Evolutionary conservation across 2,888 invertebrate genomes (phyloP).

Genomic region (Agriotes lineatus): DNA sequence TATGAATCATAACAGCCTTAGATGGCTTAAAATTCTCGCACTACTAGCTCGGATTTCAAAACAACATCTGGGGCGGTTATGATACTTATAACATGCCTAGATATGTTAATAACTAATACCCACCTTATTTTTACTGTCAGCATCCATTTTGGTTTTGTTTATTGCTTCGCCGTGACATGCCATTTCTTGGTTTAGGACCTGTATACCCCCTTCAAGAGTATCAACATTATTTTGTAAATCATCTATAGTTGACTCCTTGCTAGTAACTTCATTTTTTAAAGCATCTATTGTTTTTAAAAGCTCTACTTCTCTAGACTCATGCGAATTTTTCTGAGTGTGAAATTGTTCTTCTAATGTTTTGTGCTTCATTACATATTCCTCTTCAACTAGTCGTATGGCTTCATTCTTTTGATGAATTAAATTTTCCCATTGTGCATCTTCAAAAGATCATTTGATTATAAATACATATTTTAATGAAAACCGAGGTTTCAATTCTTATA

Average conservation of each 20-base stretch:
- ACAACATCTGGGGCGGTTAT: no score
- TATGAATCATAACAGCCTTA: no score
- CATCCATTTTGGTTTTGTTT: conserved; percentile 59
- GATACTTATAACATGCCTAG: no score
- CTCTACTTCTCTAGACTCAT: conserved; percentile 63
- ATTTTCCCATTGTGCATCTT: conserved; percentile 76
- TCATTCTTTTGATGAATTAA: conserved; percentile 74
- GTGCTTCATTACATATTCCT: conserved; percentile 70
- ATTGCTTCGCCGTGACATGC: conserved; percentile 61
- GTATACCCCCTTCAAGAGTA: conserved; percentile 65
- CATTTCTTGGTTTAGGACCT: conserved; percentile 65
- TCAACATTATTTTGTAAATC: conserved; percentile 66
- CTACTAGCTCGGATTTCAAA: no score
- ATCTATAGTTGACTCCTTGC: conserved; percentile 62
- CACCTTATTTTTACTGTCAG: conserved; percentile 66
- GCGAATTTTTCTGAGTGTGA: conserved; percentile 63
- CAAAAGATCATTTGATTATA: conserved; percentile 42
- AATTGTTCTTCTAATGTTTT: conserved; percentile 66
- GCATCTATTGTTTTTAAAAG: conserved; percentile 63
- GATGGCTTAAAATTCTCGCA: no score
- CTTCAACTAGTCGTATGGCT: conserved; percentile 72
- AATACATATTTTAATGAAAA: no score
- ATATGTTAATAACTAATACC: no score
- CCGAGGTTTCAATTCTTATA: neutral
- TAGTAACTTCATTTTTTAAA: conserved; percentile 62